Conservation (phyloP, 2,888 invertebrate genomes). For the Sisyra terminalis region DNA sequence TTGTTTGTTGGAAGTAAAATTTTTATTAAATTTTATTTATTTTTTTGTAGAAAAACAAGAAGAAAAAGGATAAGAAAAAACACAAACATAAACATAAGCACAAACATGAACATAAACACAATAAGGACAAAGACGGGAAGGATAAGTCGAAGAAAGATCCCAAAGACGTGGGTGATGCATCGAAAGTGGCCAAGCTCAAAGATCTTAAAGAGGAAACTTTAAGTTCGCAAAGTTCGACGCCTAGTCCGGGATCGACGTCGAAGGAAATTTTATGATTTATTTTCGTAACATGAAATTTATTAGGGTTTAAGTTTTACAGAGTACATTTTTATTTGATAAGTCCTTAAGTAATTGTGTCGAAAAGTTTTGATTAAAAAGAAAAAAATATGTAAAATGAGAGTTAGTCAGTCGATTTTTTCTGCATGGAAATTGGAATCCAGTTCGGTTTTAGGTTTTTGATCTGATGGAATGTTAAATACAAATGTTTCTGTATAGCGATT, state of each 20-base stretch:
- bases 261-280: slow-evolving; percentile 7
- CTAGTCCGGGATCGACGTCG: slow-evolving; percentile 40
- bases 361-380: too few relatives aligned
- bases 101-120: slow-evolving; percentile 53
- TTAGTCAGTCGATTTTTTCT: too few relatives aligned
- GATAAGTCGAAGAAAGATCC: slow-evolving; percentile 30
- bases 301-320: not conserved
- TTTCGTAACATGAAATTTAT: not conserved
- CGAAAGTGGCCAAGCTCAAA: slow-evolving; percentile 24
- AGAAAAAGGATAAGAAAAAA: slow-evolving; percentile 68
- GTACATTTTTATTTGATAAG: too few relatives aligned
- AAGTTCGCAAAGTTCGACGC: slow-evolving; percentile 60
- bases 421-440: too few relatives aligned
- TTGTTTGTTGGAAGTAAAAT: slow-evolving; percentile 2
- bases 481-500: too few relatives aligned
- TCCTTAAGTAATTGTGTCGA: not conserved
- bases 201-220: slow-evolving; percentile 53
- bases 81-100: slow-evolving; percentile 51
- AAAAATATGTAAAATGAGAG: too few relatives aligned
- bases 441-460: too few relatives aligned
- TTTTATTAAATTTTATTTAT: slow-evolving; percentile 2
- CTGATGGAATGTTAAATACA: too few relatives aligned
- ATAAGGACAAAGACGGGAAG: slow-evolving; percentile 30
- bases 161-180: slow-evolving; percentile 29
- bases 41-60: slow-evolving; percentile 36